Conservation (phyloP, 2,797 vertebrate species). For the Crenuchus spilurus region DNA sequence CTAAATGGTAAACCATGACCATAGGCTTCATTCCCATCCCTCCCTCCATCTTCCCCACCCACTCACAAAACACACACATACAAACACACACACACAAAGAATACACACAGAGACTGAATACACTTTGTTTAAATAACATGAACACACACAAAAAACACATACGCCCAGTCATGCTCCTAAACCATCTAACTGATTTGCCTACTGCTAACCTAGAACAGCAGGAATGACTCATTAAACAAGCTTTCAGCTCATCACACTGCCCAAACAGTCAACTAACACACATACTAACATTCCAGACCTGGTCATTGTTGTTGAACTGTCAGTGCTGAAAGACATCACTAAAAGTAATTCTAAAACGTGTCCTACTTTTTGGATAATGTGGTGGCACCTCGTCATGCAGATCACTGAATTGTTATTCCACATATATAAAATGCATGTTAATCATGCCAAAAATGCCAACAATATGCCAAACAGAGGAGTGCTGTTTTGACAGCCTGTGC, state of each 20-base stretch:
- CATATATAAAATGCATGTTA: too few relatives aligned
- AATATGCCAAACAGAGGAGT: not conserved
- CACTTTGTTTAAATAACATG: conserved; percentile 19
- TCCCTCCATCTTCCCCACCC: conserved; percentile 2
- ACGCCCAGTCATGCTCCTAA: conserved; percentile 11
- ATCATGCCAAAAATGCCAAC: too few relatives aligned
- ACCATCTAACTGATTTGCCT: conserved; percentile 35
- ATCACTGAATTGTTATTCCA: too few relatives aligned
- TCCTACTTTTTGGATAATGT: not conserved
- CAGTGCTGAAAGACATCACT: not conserved
- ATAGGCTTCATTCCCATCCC: conserved; percentile 4
- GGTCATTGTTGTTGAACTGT: not conserved
- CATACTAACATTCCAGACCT: conserved; percentile 29
- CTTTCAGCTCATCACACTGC: conserved; percentile 2
- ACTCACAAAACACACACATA: not conserved
- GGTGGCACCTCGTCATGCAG: not conserved
- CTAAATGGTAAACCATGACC: conserved; percentile 28
- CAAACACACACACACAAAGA: conserved; percentile 13
- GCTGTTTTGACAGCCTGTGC: not conserved
- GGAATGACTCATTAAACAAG: conserved; percentile 15
- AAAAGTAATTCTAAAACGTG: not conserved
- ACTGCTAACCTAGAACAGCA: conserved; percentile 28
- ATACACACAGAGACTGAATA: not conserved
- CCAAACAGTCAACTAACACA: conserved; percentile 4
- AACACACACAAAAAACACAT: conserved; percentile 24